phyloP scores from a whole-genome alignment of 2,888 invertebrate genomes.

The Mellilla xanthometata region DNA sequence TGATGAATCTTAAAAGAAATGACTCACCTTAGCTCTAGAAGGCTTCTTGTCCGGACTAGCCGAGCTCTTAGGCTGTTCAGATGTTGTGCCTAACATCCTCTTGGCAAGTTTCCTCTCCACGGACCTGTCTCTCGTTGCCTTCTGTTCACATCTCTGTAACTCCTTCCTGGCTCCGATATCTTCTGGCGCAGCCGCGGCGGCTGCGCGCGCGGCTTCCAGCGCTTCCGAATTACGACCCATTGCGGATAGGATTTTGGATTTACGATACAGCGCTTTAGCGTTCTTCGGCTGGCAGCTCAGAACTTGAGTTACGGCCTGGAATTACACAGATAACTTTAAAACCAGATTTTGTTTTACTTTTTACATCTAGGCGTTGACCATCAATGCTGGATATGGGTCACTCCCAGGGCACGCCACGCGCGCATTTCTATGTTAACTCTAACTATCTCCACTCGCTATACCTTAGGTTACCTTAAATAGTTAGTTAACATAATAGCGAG shows the following conservation, averaged over 20 bases:
- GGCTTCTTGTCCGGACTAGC: conserved; percentile 62
- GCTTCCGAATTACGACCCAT: conserved; percentile 87
- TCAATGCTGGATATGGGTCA: too few relatives aligned
- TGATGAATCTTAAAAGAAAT: too few relatives aligned
- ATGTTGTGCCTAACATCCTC: conserved; percentile 64
- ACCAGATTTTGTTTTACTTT: too few relatives aligned
- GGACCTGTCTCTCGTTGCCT: conserved; percentile 67
- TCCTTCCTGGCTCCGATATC: conserved; percentile 67
- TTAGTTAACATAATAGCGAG: too few relatives aligned
- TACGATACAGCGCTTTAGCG: conserved; percentile 94
- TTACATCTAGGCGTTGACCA: too few relatives aligned
- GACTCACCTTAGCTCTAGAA: conserved; percentile 57
- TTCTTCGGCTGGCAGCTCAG: conserved; percentile 92
- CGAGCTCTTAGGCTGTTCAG: conserved; percentile 21
- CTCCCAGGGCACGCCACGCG: too few relatives aligned
- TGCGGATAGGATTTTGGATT: conserved; percentile 75
- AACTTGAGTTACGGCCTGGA: conserved; percentile 90
- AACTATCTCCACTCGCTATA: too few relatives aligned
- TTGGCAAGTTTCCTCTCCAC: conserved; percentile 76
- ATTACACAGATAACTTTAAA: not conserved
- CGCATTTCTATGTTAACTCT: too few relatives aligned
- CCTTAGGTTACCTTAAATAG: too few relatives aligned
- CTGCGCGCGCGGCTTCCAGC: conserved; percentile 78
- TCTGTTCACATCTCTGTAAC: conserved; percentile 61
- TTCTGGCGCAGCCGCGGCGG: conserved; percentile 63